These are phyloP conservation scores for Synanthedon andrenaeformis DNA, from an alignment of 2,888 invertebrate species.

Conservation along the genomic window DNA sequence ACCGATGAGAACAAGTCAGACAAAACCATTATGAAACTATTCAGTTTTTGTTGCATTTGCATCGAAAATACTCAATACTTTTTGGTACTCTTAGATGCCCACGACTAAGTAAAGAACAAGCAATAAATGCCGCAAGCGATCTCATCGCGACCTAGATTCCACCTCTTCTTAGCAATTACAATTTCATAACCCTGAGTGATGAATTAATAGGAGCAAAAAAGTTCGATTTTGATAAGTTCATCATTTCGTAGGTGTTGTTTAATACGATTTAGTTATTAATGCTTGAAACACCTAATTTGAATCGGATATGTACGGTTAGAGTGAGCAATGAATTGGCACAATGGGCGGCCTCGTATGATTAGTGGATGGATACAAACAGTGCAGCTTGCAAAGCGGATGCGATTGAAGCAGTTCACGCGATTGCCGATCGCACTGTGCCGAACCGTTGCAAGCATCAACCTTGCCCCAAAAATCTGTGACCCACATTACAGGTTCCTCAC, in stretches of 20 bases:
- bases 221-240: not conserved
- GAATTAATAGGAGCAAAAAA: not conserved
- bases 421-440: constrained; percentile 4
- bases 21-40: no score
- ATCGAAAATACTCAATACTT: no score
- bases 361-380: constrained; percentile 47
- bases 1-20: no score
- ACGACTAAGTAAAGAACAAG: not conserved
- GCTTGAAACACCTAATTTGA: constrained; percentile 10
- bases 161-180: constrained; percentile 10
- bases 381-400: constrained; percentile 55
- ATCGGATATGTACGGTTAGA: constrained; percentile 50
- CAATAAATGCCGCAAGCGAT: not conserved
- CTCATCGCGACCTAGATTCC: constrained; percentile 7
- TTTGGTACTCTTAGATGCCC: no score
- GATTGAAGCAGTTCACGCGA: constrained; percentile 44
- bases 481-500: constrained; percentile 63
- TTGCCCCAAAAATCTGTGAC: constrained; percentile 65
- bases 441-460: constrained; percentile 46
- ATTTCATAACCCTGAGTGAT: constrained; percentile 7
- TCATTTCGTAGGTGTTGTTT: no score
- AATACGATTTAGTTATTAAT: not conserved
- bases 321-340: constrained; percentile 47
- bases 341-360: constrained; percentile 50
- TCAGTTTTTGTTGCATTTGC: no score